Base-by-base conservation (phyloP, 2,797 vertebrate genomes). In the Thaleichthys pacificus region DNA sequence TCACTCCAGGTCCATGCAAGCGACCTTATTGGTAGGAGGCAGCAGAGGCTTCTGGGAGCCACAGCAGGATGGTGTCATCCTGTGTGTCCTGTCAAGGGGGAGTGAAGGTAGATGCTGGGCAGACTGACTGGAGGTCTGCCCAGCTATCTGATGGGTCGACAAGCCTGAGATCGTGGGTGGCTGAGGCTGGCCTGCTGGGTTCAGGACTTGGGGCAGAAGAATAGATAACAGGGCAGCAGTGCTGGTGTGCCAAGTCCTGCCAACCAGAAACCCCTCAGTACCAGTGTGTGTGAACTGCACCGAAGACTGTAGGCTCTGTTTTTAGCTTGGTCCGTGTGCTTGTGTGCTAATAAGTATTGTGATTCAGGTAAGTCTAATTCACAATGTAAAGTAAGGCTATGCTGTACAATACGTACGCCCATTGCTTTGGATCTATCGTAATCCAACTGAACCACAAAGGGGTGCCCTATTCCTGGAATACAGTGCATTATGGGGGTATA, bases 121-220 rank as follows among this genome's bases (percentile, higher is more conserved):
- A 80, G 65, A 83, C 71, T 73, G 78, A 81, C 81, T 77, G 72
- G 70, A 84, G 78, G 77, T 82, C 71, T 74, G 76, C 66, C 35
- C 66, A 71, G 30, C 61, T 81, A 32, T 80, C 74, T 68, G 65
- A 54, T 60, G 71, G 70, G 69, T 68, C 65, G 62, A 77, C 77
- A 70, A 28, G 56, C 22, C 2, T 32, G 6, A 35, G 19, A 35
- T 35, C 69, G 61, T 17, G 62, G 61, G 28, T 76, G 62, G 17
- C 3, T 21, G 38, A 38, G 65, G 42, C 19, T 7, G 3, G 62
- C n/a, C 65, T 19, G 79, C 69, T 70, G 64, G 35, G 63, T 51
- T 62, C 78, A 76, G 75, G 61, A 80, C 72, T 68, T 49, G 12
- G 19, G 58, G 71, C 75, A 74, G 65, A 75, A 56, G 57, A 49